These are phyloP conservation scores for Molossus alvarezi DNA, from an alignment of 2,797 vertebrate genomes.

Conservation along the genomic window DNA sequence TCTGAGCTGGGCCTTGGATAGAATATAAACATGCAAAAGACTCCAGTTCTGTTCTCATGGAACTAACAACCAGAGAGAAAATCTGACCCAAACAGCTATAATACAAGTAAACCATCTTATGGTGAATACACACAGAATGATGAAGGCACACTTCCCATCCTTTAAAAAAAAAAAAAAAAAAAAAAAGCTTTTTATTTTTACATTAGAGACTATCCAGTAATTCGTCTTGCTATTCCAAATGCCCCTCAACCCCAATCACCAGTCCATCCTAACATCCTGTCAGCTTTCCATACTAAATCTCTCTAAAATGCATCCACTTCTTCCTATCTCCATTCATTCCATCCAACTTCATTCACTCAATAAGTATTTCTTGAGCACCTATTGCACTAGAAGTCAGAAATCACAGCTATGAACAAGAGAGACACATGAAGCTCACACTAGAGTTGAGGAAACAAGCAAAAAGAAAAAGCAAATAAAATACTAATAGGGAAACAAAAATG, in stretches of 20 bases:
- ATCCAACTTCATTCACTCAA: slow-evolving; percentile 52
- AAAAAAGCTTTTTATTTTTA: neutral
- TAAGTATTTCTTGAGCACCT: neutral
- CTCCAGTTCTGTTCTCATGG: slow-evolving; percentile 15
- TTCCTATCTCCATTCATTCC: slow-evolving; percentile 37
- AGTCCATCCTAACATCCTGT: neutral
- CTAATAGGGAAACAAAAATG: neutral
- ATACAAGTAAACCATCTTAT: neutral
- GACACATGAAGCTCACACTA: neutral
- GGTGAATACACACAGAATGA: neutral
- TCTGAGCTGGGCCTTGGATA: neutral
- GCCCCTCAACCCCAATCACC: neutral
- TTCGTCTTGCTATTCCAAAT: neutral
- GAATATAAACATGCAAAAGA: slow-evolving; percentile 2
- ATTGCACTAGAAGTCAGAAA: neutral
- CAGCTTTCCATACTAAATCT: slow-evolving; percentile 17
- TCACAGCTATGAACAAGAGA: neutral
- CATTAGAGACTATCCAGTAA: neutral
- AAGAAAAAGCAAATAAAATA: slow-evolving; percentile 31
- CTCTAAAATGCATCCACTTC: slow-evolving; percentile 20
- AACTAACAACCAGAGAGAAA: slow-evolving; percentile 48
- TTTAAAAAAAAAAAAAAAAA: neutral
- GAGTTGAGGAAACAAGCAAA: neutral
- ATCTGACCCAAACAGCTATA: neutral
- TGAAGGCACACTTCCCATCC: neutral